phyloP scores from a whole-genome alignment of 2,888 invertebrate species.

The Autographa pulchrina region DNA sequence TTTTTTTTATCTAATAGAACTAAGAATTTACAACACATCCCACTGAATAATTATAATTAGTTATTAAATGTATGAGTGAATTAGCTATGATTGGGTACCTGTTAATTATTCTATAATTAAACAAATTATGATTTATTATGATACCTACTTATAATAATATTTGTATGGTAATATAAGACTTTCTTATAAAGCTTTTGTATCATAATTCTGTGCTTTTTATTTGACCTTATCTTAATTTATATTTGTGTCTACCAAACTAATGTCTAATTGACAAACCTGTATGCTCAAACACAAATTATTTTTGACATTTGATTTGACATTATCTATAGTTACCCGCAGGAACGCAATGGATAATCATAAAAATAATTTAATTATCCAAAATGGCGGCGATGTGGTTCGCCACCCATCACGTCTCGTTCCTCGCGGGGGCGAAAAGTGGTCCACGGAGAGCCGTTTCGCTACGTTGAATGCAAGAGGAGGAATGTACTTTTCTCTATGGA shows the following conservation, averaged over 20 bases:
- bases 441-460: too few relatives aligned
- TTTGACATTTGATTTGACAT: too few relatives aligned
- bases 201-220: conserved; percentile 4
- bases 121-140: conserved; percentile 24
- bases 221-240: background rate
- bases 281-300: too few relatives aligned
- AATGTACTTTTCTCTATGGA: too few relatives aligned
- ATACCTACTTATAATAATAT: conserved; percentile 26
- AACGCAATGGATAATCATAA: too few relatives aligned
- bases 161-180: conserved; percentile 32
- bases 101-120: conserved; percentile 14
- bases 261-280: too few relatives aligned
- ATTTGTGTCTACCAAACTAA: background rate
- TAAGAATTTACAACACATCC: background rate
- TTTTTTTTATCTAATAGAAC: background rate
- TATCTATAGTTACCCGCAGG: too few relatives aligned
- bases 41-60: conserved; percentile 2
- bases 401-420: too few relatives aligned
- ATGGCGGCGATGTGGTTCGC: too few relatives aligned
- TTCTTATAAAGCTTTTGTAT: conserved; percentile 35
- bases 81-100: conserved; percentile 26
- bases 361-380: too few relatives aligned
- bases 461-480: too few relatives aligned
- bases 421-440: too few relatives aligned
- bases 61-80: conserved; percentile 13